These are phyloP conservation scores for Machimus rusticus DNA, from an alignment of 2,888 invertebrate genomes.

Conservation along the genomic window DNA sequence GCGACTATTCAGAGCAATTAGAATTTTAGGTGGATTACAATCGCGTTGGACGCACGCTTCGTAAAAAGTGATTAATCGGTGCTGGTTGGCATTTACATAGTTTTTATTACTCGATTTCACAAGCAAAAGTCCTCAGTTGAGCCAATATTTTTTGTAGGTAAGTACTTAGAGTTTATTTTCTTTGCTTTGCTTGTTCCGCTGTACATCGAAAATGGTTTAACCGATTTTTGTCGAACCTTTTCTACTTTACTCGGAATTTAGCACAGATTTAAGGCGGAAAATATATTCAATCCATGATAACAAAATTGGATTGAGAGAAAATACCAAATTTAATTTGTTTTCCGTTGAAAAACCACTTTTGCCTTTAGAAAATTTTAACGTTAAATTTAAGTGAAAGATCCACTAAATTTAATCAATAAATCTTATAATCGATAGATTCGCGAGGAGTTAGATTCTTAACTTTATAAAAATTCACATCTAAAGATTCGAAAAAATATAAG, in stretches of 20 bases:
- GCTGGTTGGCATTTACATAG: background rate
- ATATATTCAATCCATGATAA: background rate
- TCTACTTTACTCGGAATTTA: background rate
- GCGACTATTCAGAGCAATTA: background rate
- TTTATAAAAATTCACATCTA: too few species aligned
- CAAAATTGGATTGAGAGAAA: background rate
- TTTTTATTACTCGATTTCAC: background rate
- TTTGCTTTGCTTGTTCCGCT: background rate
- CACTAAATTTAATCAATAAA: too few species aligned
- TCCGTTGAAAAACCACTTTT: too few species aligned
- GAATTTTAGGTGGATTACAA: background rate
- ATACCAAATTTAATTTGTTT: background rate
- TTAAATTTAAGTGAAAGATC: too few species aligned
- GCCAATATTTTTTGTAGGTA: background rate
- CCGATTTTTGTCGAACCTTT: background rate
- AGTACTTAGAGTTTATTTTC: background rate
- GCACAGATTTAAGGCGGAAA: background rate
- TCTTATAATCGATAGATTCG: too few species aligned
- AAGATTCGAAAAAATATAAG: too few species aligned
- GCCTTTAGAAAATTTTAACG: too few species aligned
- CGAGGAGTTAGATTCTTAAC: too few species aligned
- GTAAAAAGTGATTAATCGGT: background rate
- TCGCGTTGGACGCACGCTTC: background rate
- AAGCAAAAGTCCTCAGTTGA: background rate
- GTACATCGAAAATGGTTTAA: background rate